A percentile compares a stretch with the other conserved stretches of the same genome.
Conservation (phyloP, 2,113 vertebrate species). For the Microcebus murinus region DNA sequence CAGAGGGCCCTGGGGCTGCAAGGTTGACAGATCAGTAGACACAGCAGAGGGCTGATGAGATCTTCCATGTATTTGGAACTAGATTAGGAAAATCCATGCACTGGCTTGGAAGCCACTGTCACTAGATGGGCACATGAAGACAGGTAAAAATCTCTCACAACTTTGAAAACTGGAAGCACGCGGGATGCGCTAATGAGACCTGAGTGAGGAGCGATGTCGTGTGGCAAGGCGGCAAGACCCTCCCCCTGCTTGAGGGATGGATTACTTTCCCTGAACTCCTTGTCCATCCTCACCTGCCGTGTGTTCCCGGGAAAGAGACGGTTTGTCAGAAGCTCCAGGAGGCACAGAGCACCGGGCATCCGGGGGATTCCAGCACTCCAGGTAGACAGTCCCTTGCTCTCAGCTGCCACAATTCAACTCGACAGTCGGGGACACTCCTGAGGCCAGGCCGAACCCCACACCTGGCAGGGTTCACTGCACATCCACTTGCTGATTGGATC, state of each 20-base stretch:
- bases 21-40: not conserved
- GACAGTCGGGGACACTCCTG: fast-evolving
- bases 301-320: not conserved
- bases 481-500: not conserved
- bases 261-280: too few species aligned
- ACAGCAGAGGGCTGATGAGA: not conserved
- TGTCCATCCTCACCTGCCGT: fast-evolving
- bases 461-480: not conserved
- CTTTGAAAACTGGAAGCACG: too few species aligned
- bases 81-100: not conserved
- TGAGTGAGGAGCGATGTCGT: not conserved
- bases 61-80: not conserved
- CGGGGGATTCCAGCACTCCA: not conserved
- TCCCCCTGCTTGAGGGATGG: not conserved
- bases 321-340: not conserved
- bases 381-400: not conserved
- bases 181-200: fast-evolving
- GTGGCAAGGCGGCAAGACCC: not conserved
- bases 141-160: too few species aligned
- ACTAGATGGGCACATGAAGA: not conserved
- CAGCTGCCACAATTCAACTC: not conserved
- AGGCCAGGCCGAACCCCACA: fast-evolving
- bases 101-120: not conserved
- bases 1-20: not conserved
- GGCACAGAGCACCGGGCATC: too few species aligned